Conservation (phyloP, 53 echinoderm and acorn worm genomes). For the Mesocentrotus franciscanus region DNA sequence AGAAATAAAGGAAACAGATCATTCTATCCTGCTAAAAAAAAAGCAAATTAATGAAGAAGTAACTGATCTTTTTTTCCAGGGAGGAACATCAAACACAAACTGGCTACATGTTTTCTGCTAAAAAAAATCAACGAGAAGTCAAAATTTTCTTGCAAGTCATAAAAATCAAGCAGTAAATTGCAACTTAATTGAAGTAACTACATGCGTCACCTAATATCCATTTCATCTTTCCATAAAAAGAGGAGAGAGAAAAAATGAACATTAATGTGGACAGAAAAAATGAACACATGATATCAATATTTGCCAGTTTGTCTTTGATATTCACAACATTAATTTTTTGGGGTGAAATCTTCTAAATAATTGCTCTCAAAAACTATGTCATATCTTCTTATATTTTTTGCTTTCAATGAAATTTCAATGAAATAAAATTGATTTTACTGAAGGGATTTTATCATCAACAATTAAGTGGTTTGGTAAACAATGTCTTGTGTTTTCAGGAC, state of each 20-base stretch:
- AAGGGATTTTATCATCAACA: neutral
- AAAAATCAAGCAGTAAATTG: neutral
- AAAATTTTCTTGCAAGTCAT: neutral
- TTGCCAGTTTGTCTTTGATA: neutral
- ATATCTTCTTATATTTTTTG: neutral
- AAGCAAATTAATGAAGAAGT: too few relatives aligned
- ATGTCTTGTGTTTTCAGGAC: neutral
- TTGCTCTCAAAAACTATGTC: neutral
- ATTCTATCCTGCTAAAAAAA: neutral
- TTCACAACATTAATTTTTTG: neutral
- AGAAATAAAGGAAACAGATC: neutral
- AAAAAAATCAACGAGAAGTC: neutral
- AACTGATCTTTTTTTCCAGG: neutral
- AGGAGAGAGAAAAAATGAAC: neutral
- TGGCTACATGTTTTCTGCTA: neutral
- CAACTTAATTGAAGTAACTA: neutral
- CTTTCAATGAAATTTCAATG: neutral
- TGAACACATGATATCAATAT: neutral
- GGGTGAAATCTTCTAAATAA: neutral
- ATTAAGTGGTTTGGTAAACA: neutral
- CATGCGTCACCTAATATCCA: neutral
- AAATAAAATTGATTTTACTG: neutral
- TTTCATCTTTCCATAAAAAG: neutral
- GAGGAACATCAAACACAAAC: neutral
- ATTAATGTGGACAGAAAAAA: neutral